These are phyloP conservation scores for Etheostoma cragini DNA, from an alignment of 2,113 vertebrate genomes.

Conservation along the genomic window DNA sequence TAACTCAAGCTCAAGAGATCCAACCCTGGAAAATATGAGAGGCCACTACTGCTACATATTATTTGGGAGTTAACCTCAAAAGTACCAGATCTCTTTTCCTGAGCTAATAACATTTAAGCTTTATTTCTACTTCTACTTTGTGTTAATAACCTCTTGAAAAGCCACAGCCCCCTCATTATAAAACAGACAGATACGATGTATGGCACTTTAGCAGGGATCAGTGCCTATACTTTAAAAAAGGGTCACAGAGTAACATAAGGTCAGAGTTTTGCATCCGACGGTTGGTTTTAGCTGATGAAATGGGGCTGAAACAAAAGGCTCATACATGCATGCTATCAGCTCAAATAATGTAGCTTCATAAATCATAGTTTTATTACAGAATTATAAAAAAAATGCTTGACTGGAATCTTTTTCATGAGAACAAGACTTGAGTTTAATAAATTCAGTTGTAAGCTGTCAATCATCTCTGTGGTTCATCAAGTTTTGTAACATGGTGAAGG, in stretches of 20 bases:
- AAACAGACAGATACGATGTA: slow-evolving; percentile 45
- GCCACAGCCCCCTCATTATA: slow-evolving; percentile 49
- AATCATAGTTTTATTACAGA: slow-evolving; percentile 75
- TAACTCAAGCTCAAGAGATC: slow-evolving; percentile 64
- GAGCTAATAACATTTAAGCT: neutral
- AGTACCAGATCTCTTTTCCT: slow-evolving; percentile 33
- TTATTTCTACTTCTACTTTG: slow-evolving; percentile 40
- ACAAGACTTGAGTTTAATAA: slow-evolving; percentile 50
- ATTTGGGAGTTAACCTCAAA: slow-evolving; percentile 54
- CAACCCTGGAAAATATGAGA: slow-evolving; percentile 60
- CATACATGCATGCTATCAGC: slow-evolving; percentile 51
- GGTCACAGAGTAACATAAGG: slow-evolving; percentile 55
- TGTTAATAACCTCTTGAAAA: slow-evolving; percentile 68
- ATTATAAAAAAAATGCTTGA: slow-evolving; percentile 61
- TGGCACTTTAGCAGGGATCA: slow-evolving; percentile 44
- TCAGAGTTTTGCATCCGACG: slow-evolving; percentile 12
- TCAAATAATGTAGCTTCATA: slow-evolving; percentile 49
- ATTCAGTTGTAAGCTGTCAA: slow-evolving; percentile 46
- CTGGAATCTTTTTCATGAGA: slow-evolving; percentile 56
- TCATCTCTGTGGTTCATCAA: slow-evolving; percentile 55
- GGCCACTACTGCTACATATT: slow-evolving; percentile 49
- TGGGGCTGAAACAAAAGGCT: slow-evolving; percentile 46
- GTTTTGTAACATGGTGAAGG: slow-evolving; percentile 34
- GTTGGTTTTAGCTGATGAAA: slow-evolving; percentile 68
- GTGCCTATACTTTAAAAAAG: slow-evolving; percentile 28